Percentiles rank a stretch among this genome's conserved stretches.
Conservation (phyloP, 2,888 invertebrate genomes). For the Acronicta leporina region DNA sequence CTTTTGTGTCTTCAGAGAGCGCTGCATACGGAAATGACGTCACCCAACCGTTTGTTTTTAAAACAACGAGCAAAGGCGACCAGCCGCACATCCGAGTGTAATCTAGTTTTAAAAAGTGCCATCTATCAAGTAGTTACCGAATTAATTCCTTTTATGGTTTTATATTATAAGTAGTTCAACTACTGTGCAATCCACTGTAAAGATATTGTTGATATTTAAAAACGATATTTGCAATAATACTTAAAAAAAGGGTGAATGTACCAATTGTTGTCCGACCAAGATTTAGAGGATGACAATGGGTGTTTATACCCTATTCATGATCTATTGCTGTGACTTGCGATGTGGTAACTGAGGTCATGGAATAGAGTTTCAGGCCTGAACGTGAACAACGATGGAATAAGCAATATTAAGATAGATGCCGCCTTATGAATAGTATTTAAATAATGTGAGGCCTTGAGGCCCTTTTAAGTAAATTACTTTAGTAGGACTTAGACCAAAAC, state of each 20-base stretch:
- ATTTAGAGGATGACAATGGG: constrained; percentile 25
- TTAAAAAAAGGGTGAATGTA: constrained; percentile 29
- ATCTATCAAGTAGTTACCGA: constrained; percentile 68
- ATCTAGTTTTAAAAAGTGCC: constrained; percentile 69
- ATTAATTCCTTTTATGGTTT: constrained; percentile 51
- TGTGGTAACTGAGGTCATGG: constrained; percentile 29
- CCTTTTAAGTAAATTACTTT: constrained; percentile 21
- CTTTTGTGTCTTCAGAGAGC: constrained; percentile 38
- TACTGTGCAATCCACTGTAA: constrained; percentile 30
- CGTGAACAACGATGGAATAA: constrained; percentile 38
- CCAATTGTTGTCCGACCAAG: constrained; percentile 22
- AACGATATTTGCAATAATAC: constrained; percentile 49
- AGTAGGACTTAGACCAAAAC: constrained; percentile 20
- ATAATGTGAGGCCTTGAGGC: constrained; percentile 29
- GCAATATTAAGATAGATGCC: constrained; percentile 47
- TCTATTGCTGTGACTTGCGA: constrained; percentile 40
- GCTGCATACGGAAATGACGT: constrained; percentile 43
- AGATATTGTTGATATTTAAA: constrained; percentile 20
- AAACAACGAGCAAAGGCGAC: constrained; percentile 48
- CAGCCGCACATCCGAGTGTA: constrained; percentile 53
- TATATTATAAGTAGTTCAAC: constrained; percentile 47
- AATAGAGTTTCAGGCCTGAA: constrained; percentile 33
- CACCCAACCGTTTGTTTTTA: constrained; percentile 48
- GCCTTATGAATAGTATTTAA: constrained; percentile 49
- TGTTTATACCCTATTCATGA: constrained; percentile 9